These are phyloP conservation scores for Lasius fuliginosus DNA, from an alignment of 2,888 invertebrate species.

Conservation along the genomic window DNA sequence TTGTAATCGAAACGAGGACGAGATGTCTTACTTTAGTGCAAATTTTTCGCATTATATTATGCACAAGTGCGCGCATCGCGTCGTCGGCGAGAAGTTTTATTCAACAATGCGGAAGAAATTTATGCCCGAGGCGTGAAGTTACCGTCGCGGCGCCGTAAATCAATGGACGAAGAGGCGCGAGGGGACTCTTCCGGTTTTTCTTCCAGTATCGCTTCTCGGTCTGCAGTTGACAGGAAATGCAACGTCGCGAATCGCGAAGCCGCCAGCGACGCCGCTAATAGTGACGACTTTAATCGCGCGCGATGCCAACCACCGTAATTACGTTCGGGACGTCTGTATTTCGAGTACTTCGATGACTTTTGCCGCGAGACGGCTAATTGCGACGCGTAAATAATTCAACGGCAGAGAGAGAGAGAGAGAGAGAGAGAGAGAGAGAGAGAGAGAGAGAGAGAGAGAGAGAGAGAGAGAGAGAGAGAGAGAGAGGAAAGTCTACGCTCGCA, in stretches of 20 bases:
- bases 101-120: constrained; percentile 61
- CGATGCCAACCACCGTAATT: constrained; percentile 48
- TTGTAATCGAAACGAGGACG: constrained; percentile 13
- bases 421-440: background rate
- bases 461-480: background rate
- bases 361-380: constrained; percentile 59
- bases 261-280: constrained; percentile 54
- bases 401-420: background rate
- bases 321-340: constrained; percentile 24
- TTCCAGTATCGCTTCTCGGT: background rate
- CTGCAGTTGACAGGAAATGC: constrained; percentile 36
- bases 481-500: constrained; percentile 36
- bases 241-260: constrained; percentile 4
- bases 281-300: constrained; percentile 42
- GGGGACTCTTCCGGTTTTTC: constrained; percentile 34
- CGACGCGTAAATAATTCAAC: constrained; percentile 68
- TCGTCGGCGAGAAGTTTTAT: constrained; percentile 57
- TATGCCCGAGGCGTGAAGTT: constrained; percentile 62
- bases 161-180: constrained; percentile 38
- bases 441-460: background rate
- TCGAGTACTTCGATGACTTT: constrained; percentile 25
- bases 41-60: constrained; percentile 59
- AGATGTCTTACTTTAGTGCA: constrained; percentile 38
- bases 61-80: constrained; percentile 39
- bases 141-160: constrained; percentile 62